phyloP scores from a whole-genome alignment of 2,888 invertebrate species.

The Taphrorychus bicolor region DNA sequence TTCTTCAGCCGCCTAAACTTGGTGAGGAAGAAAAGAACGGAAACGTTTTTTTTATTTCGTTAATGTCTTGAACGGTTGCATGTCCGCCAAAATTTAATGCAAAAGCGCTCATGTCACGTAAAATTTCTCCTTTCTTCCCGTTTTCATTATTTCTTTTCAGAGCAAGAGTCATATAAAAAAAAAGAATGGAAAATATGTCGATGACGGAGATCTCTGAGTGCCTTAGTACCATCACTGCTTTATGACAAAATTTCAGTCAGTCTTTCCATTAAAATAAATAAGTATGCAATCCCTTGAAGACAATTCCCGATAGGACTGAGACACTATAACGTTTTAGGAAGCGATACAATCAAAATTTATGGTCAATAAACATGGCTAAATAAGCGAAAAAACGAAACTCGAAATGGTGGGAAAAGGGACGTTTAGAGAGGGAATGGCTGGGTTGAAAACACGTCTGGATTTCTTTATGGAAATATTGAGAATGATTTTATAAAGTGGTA shows the following conservation, averaged over 20 bases:
- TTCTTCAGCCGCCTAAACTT: constrained; percentile 20
- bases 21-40: constrained; percentile 14
- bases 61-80: constrained; percentile 42
- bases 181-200: too few species aligned
- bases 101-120: constrained; percentile 35
- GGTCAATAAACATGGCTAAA: constrained; percentile 37
- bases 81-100: constrained; percentile 43
- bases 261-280: constrained; percentile 17
- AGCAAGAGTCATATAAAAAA: constrained; percentile 30
- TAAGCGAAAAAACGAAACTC: constrained; percentile 23
- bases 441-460: neutral
- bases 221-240: too few species aligned
- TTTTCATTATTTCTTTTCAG: constrained; percentile 30
- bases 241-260: neutral
- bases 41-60: constrained; percentile 28
- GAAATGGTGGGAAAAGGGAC: constrained; percentile 22
- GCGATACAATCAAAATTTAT: constrained; percentile 43
- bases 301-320: constrained; percentile 20
- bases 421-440: constrained; percentile 12
- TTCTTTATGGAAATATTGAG: neutral
- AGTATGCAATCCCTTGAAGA: constrained; percentile 44
- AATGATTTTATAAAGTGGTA: neutral
- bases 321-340: constrained; percentile 41
- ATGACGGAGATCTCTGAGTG: too few species aligned
- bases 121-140: constrained; percentile 22